A percentile compares a stretch with the other conserved stretches of the same genome.
Conservation (phyloP, 2,113 vertebrate species). For the Epinephelus lanceolatus region DNA sequence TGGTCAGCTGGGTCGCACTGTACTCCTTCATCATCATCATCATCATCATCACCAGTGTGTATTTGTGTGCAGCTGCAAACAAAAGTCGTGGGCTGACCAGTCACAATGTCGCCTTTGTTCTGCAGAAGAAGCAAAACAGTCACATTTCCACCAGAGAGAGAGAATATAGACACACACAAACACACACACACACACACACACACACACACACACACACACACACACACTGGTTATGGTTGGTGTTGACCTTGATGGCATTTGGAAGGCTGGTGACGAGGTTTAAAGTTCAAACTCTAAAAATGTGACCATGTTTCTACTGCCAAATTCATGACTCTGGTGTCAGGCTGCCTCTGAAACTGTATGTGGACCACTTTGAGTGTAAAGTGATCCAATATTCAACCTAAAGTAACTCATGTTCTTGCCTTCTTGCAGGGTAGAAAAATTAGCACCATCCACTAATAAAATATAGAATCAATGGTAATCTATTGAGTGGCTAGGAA, state of each 20-base stretch:
- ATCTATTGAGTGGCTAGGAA: no score
- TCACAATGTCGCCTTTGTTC: slow-evolving; percentile 74
- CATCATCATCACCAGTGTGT: slow-evolving; percentile 19
- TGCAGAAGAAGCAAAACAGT: slow-evolving; percentile 53
- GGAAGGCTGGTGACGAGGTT: slow-evolving; percentile 20
- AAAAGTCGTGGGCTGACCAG: slow-evolving; percentile 53
- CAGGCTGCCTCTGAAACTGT: background rate
- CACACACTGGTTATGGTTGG: slow-evolving; percentile 9
- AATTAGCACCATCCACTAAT: no score
- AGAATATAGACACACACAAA: background rate
- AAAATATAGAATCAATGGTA: no score
- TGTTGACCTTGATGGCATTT: slow-evolving; percentile 36
- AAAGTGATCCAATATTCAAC: background rate
- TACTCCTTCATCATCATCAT: slow-evolving; percentile 34
- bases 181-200: slow-evolving; percentile 6
- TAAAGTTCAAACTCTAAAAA: slow-evolving; percentile 20
- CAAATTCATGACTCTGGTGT: background rate
- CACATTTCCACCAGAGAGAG: slow-evolving; percentile 47
- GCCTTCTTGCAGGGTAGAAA: no score
- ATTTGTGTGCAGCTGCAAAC: slow-evolving; percentile 69
- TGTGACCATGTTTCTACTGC: background rate
- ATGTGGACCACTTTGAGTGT: background rate
- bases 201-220: slow-evolving; percentile 19
- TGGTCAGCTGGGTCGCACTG: slow-evolving; percentile 38
- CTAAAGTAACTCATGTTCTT: background rate